phyloP scores from a whole-genome alignment of 1,140 invertebrate species.

The Sinella curviseta region DNA sequence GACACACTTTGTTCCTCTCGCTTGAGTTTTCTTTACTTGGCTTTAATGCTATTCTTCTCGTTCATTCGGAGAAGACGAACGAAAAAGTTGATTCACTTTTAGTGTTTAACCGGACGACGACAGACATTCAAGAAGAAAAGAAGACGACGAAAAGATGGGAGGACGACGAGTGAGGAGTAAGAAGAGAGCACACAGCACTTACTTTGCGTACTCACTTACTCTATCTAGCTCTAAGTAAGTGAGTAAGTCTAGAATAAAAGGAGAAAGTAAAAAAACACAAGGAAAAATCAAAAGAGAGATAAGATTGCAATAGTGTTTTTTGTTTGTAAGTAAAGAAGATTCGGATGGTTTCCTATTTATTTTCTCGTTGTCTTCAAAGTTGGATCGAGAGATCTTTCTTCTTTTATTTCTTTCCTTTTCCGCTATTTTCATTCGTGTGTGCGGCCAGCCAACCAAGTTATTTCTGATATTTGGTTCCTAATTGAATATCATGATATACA shows the following conservation, averaged over 20 bases:
- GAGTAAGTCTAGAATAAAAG: background rate
- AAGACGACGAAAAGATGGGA: background rate
- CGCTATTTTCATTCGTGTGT: background rate
- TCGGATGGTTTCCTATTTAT: background rate
- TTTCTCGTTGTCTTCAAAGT: background rate
- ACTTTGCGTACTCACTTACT: too few species aligned
- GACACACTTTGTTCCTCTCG: background rate
- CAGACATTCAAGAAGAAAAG: background rate
- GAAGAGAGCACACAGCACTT: too few species aligned
- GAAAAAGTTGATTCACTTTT: background rate
- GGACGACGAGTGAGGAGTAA: too few species aligned
- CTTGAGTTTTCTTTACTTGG: background rate
- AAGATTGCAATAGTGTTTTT: background rate
- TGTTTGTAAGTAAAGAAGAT: background rate
- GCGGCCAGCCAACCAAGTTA: background rate
- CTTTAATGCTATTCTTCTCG: background rate
- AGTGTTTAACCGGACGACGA: background rate
- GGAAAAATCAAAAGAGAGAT: background rate
- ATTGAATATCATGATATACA: too few species aligned
- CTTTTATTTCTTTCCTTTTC: background rate
- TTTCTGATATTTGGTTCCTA: background rate
- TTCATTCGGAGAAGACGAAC: background rate
- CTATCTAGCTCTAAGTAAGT: background rate
- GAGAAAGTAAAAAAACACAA: background rate
- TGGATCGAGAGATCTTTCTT: background rate